Conservation (phyloP, 2,797 vertebrate genomes). For the Amblyopsis hoosieri region DNA sequence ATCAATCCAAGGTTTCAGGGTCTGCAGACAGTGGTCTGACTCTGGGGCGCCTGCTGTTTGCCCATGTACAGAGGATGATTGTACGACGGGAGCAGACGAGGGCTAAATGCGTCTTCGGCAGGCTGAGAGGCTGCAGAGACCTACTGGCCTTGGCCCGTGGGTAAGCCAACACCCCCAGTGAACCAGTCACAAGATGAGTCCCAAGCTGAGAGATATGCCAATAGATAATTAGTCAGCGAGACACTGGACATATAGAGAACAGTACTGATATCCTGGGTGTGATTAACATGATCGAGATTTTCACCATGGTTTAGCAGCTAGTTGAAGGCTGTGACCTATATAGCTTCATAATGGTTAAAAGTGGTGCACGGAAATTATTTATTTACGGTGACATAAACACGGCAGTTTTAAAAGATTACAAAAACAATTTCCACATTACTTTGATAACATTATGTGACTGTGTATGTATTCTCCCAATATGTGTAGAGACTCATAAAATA, state of each 20-base stretch:
- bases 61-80: constrained; percentile 78
- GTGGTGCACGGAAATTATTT: not conserved
- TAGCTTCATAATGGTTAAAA: constrained; percentile 12
- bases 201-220: constrained; percentile 57
- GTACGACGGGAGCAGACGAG: constrained; percentile 56
- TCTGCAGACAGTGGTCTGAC: constrained; percentile 71
- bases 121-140: constrained; percentile 65
- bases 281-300: constrained; percentile 75
- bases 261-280: constrained; percentile 53
- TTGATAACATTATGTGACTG: not conserved
- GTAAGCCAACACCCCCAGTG: constrained; percentile 73
- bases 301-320: constrained; percentile 43
- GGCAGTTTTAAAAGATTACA: not conserved
- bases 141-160: constrained; percentile 44
- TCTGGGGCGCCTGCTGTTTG: constrained; percentile 65
- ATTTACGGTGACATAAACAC: too few relatives aligned
- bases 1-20: constrained; percentile 75
- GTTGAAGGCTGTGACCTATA: constrained; percentile 44
- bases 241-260: constrained; percentile 46
- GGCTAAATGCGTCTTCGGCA: constrained; percentile 66
- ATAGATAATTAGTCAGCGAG: constrained; percentile 61
- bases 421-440: not conserved
- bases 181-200: constrained; percentile 64
- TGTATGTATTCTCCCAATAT: constrained; percentile 15
- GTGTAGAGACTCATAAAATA: too few relatives aligned